phyloP scores from a whole-genome alignment of 2,888 invertebrate genomes.

The Ptychoptera contaminata region DNA sequence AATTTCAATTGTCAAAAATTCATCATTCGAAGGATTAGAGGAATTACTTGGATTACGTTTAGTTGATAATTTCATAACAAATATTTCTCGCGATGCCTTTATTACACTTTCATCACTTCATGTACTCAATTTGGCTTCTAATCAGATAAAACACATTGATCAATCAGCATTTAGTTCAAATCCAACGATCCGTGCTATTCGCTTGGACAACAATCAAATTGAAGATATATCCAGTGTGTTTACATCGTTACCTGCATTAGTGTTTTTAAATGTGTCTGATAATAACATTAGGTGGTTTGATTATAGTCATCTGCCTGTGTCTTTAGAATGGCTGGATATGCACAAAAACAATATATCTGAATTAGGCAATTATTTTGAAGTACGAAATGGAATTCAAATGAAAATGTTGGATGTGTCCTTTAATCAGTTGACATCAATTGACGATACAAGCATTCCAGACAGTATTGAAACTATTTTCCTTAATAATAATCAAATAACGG shows the following conservation, averaged over 20 bases:
- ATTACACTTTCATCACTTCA: constrained; percentile 52
- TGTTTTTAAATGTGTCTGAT: constrained; percentile 67
- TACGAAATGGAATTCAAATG: constrained; percentile 45
- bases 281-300: constrained; percentile 67
- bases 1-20: constrained; percentile 52
- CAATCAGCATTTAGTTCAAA: constrained; percentile 62
- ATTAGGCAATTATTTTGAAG: constrained; percentile 54
- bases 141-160: constrained; percentile 59
- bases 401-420: constrained; percentile 64
- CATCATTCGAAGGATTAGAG: constrained; percentile 56
- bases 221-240: constrained; percentile 64
- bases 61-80: constrained; percentile 63
- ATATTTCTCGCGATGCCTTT: constrained; percentile 59
- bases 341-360: constrained; percentile 63
- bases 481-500: constrained; percentile 57
- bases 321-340: constrained; percentile 66
- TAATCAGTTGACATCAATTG: constrained; percentile 51
- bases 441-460: constrained; percentile 53
- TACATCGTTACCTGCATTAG: constrained; percentile 52
- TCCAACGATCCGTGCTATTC: constrained; percentile 53
- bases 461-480: constrained; percentile 54
- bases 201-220: constrained; percentile 61
- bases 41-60: constrained; percentile 60
- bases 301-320: constrained; percentile 58
- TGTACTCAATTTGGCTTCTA: constrained; percentile 65